These are phyloP conservation scores for Conus canariensis DNA, from an alignment of 2,888 invertebrate genomes.

Conservation along the genomic window DNA sequence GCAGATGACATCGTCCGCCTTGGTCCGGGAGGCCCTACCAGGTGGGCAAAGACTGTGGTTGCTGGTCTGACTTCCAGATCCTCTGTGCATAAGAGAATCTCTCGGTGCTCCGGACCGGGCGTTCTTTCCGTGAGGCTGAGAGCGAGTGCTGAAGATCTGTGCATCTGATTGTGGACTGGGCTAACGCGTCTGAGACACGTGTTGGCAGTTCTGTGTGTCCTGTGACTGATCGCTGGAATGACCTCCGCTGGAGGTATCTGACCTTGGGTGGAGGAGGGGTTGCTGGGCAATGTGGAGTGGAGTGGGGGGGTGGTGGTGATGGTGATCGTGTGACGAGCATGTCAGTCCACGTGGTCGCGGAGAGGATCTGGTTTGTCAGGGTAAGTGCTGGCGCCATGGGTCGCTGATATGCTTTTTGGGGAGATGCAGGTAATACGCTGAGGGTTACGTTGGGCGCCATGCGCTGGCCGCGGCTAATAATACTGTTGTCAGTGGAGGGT, in stretches of 20 bases:
- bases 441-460: too few species aligned
- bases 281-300: neutral
- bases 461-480: neutral
- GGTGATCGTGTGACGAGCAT: too few species aligned
- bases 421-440: conserved; percentile 13
- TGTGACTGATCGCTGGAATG: neutral
- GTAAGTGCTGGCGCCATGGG: neutral
- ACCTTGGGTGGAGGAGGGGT: neutral
- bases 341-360: neutral
- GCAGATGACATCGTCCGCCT: too few species aligned
- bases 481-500: neutral
- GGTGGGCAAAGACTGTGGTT: neutral
- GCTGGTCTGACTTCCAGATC: neutral
- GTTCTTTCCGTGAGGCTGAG: neutral
- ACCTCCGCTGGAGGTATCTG: neutral
- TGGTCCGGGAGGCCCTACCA: neutral
- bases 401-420: neutral
- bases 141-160: neutral
- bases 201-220: neutral
- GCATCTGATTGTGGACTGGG: neutral
- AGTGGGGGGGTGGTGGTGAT: neutral
- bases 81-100: too few species aligned
- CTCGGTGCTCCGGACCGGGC: neutral
- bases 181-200: neutral
- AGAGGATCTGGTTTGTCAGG: neutral